These are phyloP conservation scores for Phyllostomus hastatus DNA, from an alignment of 2,113 vertebrate genomes.

Conservation along the genomic window DNA sequence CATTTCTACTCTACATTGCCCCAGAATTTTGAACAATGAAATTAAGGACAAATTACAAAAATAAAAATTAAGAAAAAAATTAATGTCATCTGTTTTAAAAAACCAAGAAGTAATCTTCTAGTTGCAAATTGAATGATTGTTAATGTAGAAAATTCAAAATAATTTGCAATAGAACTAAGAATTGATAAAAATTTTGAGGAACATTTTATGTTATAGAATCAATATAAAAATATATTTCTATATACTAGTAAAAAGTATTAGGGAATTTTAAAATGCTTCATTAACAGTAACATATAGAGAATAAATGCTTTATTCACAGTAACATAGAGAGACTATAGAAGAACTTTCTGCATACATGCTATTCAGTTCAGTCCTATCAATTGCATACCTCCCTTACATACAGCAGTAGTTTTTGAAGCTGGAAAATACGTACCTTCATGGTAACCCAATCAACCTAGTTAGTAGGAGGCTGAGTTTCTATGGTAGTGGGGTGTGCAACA, in stretches of 20 bases:
- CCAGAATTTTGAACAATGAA: not conserved
- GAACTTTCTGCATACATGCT: not conserved
- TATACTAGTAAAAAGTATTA: not conserved
- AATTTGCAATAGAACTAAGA: not conserved
- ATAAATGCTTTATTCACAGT: not conserved
- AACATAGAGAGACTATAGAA: not conserved
- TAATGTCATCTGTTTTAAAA: not conserved
- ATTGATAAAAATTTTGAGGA: not conserved
- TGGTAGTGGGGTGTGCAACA: no score
- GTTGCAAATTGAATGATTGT: not conserved
- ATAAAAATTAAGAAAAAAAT: not conserved
- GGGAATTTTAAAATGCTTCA: not conserved
- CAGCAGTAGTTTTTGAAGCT: not conserved
- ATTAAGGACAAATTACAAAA: not conserved
- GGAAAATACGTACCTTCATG: not conserved
- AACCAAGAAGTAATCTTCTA: not conserved
- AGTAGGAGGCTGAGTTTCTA: not conserved
- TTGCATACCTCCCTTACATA: not conserved
- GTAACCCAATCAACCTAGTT: not conserved
- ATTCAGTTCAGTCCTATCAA: not conserved
- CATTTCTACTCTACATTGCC: not conserved
- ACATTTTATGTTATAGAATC: not conserved
- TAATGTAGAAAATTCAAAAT: not conserved
- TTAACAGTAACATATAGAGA: not conserved
- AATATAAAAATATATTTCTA: not conserved